Evolutionary conservation across 2,888 invertebrate genomes (phyloP).

Genomic region (Troglohyphantes excavatus): DNA sequence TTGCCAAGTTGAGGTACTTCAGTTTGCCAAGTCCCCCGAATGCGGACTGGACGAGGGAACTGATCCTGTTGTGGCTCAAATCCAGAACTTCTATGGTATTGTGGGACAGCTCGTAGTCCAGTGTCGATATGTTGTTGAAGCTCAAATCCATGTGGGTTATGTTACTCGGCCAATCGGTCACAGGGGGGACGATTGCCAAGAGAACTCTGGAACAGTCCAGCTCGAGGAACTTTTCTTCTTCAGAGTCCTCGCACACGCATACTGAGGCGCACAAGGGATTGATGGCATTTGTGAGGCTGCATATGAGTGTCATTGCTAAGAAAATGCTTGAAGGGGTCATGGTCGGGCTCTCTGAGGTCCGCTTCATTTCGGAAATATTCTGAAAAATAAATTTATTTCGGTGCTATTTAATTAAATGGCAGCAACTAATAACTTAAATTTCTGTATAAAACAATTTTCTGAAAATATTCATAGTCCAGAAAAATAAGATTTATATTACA

Average conservation of each 20-base stretch:
- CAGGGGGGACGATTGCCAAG: slow-evolving; percentile 48
- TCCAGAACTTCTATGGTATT: slow-evolving; percentile 49
- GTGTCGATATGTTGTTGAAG: slow-evolving; percentile 51
- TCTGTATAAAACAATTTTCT: no score
- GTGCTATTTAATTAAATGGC: not conserved
- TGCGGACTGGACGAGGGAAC: slow-evolving; percentile 21
- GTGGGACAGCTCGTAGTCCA: slow-evolving; percentile 41
- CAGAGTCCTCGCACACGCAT: slow-evolving; percentile 41
- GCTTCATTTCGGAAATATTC: not conserved
- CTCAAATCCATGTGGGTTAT: slow-evolving; percentile 68
- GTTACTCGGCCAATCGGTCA: slow-evolving; percentile 62
- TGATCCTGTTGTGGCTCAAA: slow-evolving; percentile 63
- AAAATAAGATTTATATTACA: no score
- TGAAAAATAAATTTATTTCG: not conserved
- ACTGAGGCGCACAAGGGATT: slow-evolving; percentile 44
- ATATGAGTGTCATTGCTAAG: not conserved
- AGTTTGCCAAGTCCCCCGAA: slow-evolving; percentile 61
- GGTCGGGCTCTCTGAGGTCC: slow-evolving; percentile 24
- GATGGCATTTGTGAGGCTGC: not conserved
- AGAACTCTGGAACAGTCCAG: slow-evolving; percentile 57
- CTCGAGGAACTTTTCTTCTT: slow-evolving; percentile 12
- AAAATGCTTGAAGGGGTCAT: slow-evolving; percentile 18
- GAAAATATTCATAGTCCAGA: no score
- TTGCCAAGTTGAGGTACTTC: slow-evolving; percentile 55
- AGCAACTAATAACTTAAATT: no score